A percentile compares a stretch with the other conserved stretches of the same genome.
These are phyloP conservation scores for Alloscopus bannaensis DNA, from an alignment of 2,888 invertebrate genomes.

Conservation along the genomic window DNA sequence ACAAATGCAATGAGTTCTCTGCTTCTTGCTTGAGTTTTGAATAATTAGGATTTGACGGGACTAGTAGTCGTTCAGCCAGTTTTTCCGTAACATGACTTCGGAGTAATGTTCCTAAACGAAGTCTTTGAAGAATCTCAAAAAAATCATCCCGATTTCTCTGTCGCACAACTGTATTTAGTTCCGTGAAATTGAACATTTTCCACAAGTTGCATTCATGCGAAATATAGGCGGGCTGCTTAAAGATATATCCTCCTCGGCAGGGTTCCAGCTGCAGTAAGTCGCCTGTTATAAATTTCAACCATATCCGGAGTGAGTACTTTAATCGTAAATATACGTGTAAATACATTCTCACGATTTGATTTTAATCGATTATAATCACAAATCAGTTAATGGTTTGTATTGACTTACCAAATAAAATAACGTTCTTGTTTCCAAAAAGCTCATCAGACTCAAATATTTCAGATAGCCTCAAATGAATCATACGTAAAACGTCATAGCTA, in stretches of 20 bases:
- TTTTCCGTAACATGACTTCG: not conserved
- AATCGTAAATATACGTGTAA: too few relatives aligned
- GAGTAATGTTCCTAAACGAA: not conserved
- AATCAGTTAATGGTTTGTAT: too few relatives aligned
- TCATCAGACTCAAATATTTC: conserved; percentile 21
- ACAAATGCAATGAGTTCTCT: not conserved
- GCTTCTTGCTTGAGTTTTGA: not conserved
- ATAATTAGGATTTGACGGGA: not conserved
- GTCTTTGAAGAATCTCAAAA: conserved; percentile 3
- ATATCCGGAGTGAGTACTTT: conserved; percentile 1
- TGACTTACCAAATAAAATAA: conserved; percentile 28
- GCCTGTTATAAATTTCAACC: too few relatives aligned
- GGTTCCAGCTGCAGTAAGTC: not conserved
- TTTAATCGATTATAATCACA: too few relatives aligned
- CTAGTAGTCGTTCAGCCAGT: not conserved
- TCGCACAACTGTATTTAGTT: conserved; percentile 1
- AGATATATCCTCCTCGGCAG: not conserved
- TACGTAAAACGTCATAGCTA: conserved; percentile 19
- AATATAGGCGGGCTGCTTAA: not conserved
- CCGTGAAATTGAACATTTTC: not conserved
- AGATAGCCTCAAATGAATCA: conserved; percentile 23
- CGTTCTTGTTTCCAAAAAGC: conserved; percentile 21
- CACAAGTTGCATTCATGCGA: not conserved
- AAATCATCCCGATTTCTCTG: not conserved
- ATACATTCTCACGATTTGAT: too few relatives aligned